Percentiles rank a stretch among this genome's conserved stretches.
phyloP scores from a whole-genome alignment of 2,888 invertebrate genomes.

The Tenthredo livida region DNA sequence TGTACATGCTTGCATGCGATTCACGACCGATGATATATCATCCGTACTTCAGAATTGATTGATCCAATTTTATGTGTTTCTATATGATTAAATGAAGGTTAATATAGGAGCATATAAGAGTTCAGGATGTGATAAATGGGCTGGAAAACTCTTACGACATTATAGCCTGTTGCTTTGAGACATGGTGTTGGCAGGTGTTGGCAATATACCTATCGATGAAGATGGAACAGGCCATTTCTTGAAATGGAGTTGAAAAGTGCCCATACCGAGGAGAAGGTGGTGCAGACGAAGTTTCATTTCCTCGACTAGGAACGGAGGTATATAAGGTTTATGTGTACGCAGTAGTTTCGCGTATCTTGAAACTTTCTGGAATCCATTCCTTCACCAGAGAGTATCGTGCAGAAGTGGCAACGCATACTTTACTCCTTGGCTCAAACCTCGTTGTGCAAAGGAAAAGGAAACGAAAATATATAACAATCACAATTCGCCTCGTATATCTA shows the following conservation, averaged over 20 bases:
- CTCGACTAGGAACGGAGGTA: neutral
- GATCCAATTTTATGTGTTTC: neutral
- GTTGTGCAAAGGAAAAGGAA: neutral
- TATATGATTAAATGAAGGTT: neutral
- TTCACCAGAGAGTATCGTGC: neutral
- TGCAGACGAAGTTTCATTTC: constrained; percentile 11
- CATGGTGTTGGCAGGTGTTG: neutral
- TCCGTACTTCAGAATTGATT: neutral
- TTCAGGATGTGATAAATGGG: neutral
- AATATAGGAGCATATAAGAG: neutral
- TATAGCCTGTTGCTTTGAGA: constrained; percentile 15
- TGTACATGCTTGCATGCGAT: neutral
- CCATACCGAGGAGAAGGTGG: neutral
- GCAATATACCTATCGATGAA: constrained; percentile 32
- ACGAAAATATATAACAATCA: constrained; percentile 23
- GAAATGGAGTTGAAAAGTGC: constrained; percentile 29
- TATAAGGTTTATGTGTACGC: neutral
- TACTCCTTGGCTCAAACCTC: constrained; percentile 21
- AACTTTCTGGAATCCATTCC: constrained; percentile 35
- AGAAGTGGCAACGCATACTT: constrained; percentile 39
- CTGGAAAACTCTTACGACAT: neutral
- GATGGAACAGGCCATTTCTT: constrained; percentile 15
- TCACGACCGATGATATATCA: neutral
- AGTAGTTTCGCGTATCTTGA: neutral
- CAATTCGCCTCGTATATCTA: neutral